Conservation (phyloP, 2,797 vertebrate species). For the Selene dorsalis region DNA sequence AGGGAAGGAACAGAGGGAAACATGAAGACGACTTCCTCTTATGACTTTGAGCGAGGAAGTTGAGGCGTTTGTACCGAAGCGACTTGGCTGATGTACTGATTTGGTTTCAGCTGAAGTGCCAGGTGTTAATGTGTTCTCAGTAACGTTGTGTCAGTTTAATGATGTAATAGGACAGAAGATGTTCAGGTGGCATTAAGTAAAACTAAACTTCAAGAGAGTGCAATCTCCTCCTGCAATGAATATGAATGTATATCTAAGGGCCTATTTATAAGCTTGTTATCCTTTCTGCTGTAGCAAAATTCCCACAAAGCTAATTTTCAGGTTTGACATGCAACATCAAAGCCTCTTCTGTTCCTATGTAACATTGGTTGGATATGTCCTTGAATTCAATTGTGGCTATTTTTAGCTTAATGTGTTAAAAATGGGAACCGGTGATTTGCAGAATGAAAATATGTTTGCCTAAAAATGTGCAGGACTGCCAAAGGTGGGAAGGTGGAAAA, state of each 20-base stretch:
- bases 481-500: background rate
- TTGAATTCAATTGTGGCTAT: too few relatives aligned
- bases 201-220: too few relatives aligned
- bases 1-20: constrained; percentile 9
- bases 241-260: too few relatives aligned
- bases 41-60: constrained; percentile 27
- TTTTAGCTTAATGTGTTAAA: too few relatives aligned
- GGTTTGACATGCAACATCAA: too few relatives aligned
- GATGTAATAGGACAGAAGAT: background rate
- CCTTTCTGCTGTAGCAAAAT: too few relatives aligned
- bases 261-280: too few relatives aligned
- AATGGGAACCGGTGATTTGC: too few relatives aligned
- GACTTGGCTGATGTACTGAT: constrained; percentile 28
- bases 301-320: background rate
- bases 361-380: background rate
- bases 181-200: background rate
- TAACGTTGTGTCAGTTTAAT: constrained; percentile 21
- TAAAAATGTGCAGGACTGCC: constrained; percentile 25
- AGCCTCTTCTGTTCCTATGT: background rate
- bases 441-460: background rate
- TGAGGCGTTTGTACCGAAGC: constrained; percentile 4
- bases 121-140: constrained; percentile 11
- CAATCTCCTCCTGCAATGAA: too few relatives aligned
- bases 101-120: background rate
- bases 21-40: constrained; percentile 25